Base-by-base conservation (phyloP, 2,888 invertebrate species). In the Drosophila subquinaria region DNA sequence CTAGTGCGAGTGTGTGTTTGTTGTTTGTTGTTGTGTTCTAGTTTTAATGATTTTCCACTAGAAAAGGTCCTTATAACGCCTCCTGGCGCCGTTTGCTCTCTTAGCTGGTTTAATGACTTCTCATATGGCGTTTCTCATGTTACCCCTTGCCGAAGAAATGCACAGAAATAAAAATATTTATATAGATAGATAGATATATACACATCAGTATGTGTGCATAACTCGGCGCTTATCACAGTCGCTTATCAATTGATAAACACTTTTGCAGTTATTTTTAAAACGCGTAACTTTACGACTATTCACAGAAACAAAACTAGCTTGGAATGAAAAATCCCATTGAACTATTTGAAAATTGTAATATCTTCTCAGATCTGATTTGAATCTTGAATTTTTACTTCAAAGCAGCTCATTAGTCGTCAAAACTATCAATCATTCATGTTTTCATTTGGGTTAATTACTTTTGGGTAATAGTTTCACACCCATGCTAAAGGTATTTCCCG, bases 11-110 rank as follows among this genome's bases (percentile, higher is more conserved):
- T 50, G 47, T 55, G 38, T 61, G 56, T 48, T 45, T 56, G 43
- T 65, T 51, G 47, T 10, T 59, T 47, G 59, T 69, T 77, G 63
- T 76, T 83, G 73, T 88, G 87, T 68, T 82, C 77, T 79, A 85
- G 73, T 89, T 87, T 87, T 79, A 87, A 89, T 84, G 87, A 82
- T 73, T 87, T 87, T 88, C 82, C 87, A 82, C 89, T 82, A 73
- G 53, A 69, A 69, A 74, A 56, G 67, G 77, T 88, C 81, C 83
- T 83, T 81, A 73, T 65, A 63, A 71, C 83, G 87, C 83, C 88
- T 82, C 69, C 75, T 82, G 87, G 88, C 87, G 85, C 87, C 87
- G 69, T 77, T 88, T 79, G 77, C 68, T 40, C 68, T 65, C 42
- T 60, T 51, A 38, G 47, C 40, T 60, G 27, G 36, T 43, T 60